These are phyloP conservation scores for Spondyliosoma cantharus DNA, from an alignment of 2,797 vertebrate genomes.

Conservation along the genomic window DNA sequence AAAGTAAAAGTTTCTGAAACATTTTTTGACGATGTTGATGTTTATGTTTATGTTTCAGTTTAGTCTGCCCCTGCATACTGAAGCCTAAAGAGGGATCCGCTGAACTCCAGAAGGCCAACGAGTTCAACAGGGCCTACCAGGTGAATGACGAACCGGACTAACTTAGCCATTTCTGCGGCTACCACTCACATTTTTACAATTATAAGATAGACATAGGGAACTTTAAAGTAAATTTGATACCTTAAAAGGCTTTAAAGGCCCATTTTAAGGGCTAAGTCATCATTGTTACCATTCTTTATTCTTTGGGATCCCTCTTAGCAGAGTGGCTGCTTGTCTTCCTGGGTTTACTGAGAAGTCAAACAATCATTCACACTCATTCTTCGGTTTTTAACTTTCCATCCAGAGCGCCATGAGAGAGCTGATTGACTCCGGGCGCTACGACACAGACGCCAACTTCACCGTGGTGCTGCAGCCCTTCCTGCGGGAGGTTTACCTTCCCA, in stretches of 20 bases:
- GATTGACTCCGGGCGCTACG: conserved; percentile 88
- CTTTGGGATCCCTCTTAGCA: no score
- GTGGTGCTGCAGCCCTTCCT: conserved; percentile 93
- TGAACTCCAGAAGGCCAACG: conserved; percentile 81
- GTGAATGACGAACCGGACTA: conserved; percentile 69
- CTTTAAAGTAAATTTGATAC: not conserved
- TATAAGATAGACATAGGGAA: not conserved
- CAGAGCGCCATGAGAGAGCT: conserved; percentile 84
- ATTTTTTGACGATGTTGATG: not conserved
- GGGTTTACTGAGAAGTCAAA: not conserved
- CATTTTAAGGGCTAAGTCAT: not conserved
- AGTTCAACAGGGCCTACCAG: conserved; percentile 87
- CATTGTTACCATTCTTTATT: no score
- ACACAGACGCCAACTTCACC: conserved; percentile 89
- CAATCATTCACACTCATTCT: not conserved
- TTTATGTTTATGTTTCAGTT: conserved; percentile 71
- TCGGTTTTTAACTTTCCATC: not conserved
- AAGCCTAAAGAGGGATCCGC: conserved; percentile 80
- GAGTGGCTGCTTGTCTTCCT: no score
- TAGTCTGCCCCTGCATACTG: conserved; percentile 89
- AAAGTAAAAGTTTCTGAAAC: no score
- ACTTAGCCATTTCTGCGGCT: not conserved
- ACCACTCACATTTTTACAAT: not conserved
- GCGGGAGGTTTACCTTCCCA: conserved; percentile 77
- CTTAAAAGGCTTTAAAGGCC: not conserved